Evolutionary conservation across 2,797 vertebrate species (phyloP), one percentile per base, ranked within the genome.

Genomic region (Phoebastria nigripes): DNA sequence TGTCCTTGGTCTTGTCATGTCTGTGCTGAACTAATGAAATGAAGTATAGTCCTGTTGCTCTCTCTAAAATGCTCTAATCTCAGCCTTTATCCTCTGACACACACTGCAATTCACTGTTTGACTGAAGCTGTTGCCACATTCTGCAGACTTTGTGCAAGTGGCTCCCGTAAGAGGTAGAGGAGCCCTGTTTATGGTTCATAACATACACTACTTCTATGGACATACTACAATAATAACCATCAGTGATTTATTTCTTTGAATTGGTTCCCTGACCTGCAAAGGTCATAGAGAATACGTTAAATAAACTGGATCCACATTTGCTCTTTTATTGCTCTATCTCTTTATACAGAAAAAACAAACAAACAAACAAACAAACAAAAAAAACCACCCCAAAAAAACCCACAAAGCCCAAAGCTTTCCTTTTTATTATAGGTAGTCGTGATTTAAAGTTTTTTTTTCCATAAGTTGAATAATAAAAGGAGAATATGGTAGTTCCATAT

Each of bases 21-120:
- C 35, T 71, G 73, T 54, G 70, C 82, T 87, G 67, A 94, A 15
- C 76, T 93, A 51, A 62, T 5, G 1, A 83, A 78, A 54, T 70
- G 42, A 91, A 91, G 33, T 39, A 18, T 61, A 69, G 24, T 61
- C 65, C 78, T 87, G 51, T 72, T 93, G 71, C 58, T 92, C 62
- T 88, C 86, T 94, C 92, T 94, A 76, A 90, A 93, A 74, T 56
- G 18, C 86, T 89, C n/a, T 61, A 66, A 93, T 92, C 72, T 88
- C 76, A 82, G 18, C 49, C 78, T 78, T 73, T 42, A 56, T 73
- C n/a, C 72, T 72, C 73, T 47, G 41, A 61, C 55, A 70, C 56
- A 9, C 1, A 3, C 72, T 88, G 51, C 59, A 72, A 44, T 39
- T 84, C 49, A 78, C 33, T 4, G 1, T 88, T 71, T 91, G 85